Evolutionary conservation across 2,888 invertebrate species (phyloP), one percentile per base, ranked within the genome.

Genomic region (Heterodera filipjevi): DNA sequence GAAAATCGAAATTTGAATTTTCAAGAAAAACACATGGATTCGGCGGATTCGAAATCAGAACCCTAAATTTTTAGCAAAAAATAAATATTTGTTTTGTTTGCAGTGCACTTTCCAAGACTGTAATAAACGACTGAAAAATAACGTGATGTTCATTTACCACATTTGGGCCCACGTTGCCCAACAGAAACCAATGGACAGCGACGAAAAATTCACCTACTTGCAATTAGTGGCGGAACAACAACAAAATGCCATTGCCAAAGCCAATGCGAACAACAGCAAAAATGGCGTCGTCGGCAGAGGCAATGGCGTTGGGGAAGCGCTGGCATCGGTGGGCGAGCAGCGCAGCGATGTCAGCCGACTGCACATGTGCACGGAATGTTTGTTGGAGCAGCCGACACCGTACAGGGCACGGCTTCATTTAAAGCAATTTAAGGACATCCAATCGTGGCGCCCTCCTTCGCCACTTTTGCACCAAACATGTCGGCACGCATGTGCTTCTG

Each of bases 101-200:
- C n/a, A 75, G 75, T 77, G 71, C 35, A 73, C 59, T 16, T 71
- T 30, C 35, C 66, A 77, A 71, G 72, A 27, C 27, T 59, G 59
- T 12, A 27, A n/a, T 27, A 59, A 59, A n/a, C 59, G 59, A 27
- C 59, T 59, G 27, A 66, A 44, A 46, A 75, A 75, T 22, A 66
- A 66, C 27, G 53, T 66, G 32, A 27, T 30, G 44, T 53, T 74
- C 12, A 68, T 68, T 12, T 16, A 68, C 14, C 68, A 68, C 33
- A 68, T 68, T 35, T 68, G 68, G 68, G 68, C 68, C 12, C 68
- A 68, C 16, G 32, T 68, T 22, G 68, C 35, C 16, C 33, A 22
- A 3, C 68, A 68, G 32, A 68, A 68, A 68, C 35, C 33, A 6
- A 35, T 14, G 2, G 32, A 68, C 22, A 3, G 12, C 3, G 68